Evolutionary conservation across 2,888 invertebrate species (phyloP).

Genomic region (Melinopterus prodromus): DNA sequence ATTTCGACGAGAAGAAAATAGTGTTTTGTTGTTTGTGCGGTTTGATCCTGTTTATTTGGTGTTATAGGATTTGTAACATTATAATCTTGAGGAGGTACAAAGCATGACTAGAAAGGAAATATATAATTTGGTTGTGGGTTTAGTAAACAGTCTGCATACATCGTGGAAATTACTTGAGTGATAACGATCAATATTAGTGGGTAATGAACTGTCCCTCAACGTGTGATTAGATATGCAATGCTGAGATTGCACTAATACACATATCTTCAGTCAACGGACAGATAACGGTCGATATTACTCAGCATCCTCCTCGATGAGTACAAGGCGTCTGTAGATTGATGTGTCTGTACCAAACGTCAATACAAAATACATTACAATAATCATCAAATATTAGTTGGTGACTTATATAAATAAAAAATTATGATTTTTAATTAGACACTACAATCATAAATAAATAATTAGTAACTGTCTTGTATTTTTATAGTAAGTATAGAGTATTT

Average conservation of each 20-base stretch:
- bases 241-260: not conserved
- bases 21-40: no score
- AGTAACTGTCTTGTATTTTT: no score
- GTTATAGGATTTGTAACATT: no score
- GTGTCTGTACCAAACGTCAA: not conserved
- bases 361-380: no score
- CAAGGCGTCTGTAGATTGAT: not conserved
- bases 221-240: not conserved
- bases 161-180: not conserved
- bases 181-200: not conserved
- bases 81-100: not conserved
- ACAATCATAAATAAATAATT: no score
- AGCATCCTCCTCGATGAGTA: not conserved
- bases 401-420: no score
- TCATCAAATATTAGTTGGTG: no score
- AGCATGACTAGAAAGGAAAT: not conserved
- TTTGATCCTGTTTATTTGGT: no score
- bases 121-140: not conserved
- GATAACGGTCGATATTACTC: not conserved
- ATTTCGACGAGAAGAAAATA: no score
- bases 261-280: not conserved
- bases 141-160: not conserved
- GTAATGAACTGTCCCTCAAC: not conserved
- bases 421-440: no score
- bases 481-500: no score